Conservation (phyloP, 2,113 vertebrate genomes). For the Bos javanicus region DNA sequence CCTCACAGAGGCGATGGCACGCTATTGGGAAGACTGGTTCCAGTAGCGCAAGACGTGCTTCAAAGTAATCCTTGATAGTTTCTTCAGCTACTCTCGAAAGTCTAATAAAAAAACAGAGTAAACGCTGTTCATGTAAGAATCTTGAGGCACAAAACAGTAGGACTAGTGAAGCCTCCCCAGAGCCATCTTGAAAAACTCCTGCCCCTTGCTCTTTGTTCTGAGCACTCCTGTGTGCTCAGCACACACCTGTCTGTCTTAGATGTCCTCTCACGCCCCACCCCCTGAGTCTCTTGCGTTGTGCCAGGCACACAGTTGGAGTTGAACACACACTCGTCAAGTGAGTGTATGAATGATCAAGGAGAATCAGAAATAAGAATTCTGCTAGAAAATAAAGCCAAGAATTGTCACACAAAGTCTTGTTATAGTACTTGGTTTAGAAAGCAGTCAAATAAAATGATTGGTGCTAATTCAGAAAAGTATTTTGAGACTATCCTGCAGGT, state of each 20-base stretch:
- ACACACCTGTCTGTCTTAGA: not conserved
- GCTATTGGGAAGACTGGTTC: constrained; percentile 94
- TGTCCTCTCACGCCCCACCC: not conserved
- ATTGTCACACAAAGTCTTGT: not conserved
- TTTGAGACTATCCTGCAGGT: not conserved
- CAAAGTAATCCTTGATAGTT: constrained; percentile 92
- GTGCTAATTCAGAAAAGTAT: not conserved
- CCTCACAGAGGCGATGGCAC: constrained; percentile 95
- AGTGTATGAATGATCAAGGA: not conserved
- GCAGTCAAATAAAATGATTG: not conserved
- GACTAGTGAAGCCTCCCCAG: not conserved
- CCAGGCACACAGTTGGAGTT: not conserved
- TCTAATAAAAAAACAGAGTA: constrained; percentile 72
- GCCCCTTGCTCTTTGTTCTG: not conserved
- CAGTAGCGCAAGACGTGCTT: constrained; percentile 88
- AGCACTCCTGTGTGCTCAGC: not conserved
- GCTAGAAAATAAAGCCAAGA: not conserved
- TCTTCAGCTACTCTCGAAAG: constrained; percentile 93
- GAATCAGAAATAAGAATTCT: not conserved
- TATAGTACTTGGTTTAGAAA: not conserved
- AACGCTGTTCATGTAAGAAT: not conserved
- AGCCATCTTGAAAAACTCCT: not conserved
- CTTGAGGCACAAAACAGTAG: not conserved
- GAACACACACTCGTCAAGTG: not conserved
- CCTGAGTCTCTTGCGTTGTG: not conserved